Conservation (phyloP, 2,797 vertebrate genomes). For the Microctenopoma stevenorrisi region DNA sequence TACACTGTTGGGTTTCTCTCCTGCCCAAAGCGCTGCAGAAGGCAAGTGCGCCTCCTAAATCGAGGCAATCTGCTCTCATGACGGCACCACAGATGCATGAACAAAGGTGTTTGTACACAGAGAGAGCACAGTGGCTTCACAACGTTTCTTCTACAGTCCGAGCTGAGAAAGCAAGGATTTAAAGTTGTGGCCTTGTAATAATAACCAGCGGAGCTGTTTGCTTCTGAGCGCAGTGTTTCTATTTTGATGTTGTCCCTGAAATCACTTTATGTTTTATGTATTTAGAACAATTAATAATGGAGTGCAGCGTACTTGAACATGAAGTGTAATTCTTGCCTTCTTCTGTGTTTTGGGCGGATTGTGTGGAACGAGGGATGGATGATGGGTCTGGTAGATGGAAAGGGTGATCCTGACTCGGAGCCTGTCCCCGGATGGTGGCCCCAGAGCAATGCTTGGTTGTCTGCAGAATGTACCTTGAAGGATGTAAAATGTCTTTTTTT, state of each 20-base stretch:
- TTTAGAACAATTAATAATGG: not conserved
- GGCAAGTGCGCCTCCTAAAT: constrained; percentile 47
- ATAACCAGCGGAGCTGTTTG: not conserved
- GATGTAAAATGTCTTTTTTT: constrained; percentile 90
- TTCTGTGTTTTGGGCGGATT: constrained; percentile 58
- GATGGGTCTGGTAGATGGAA: constrained; percentile 64
- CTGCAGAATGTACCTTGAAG: constrained; percentile 95
- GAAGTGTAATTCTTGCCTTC: constrained; percentile 63
- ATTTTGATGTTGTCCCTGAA: not conserved
- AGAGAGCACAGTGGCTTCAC: not conserved
- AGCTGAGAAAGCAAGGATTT: not conserved
- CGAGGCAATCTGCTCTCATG: constrained; percentile 48
- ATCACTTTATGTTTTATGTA: not conserved
- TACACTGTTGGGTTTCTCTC: constrained; percentile 42
- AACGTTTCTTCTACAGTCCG: not conserved
- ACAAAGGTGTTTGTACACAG: not conserved
- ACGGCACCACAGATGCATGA: not conserved
- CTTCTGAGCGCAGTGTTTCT: constrained; percentile 1
- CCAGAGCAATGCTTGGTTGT: constrained; percentile 83
- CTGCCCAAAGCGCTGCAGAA: constrained; percentile 66
- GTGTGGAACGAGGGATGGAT: constrained; percentile 29
- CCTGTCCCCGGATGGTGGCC: constrained; percentile 94
- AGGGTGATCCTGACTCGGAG: constrained; percentile 88
- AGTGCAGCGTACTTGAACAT: not conserved
- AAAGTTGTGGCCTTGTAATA: not conserved